Conservation (phyloP, 2,113 vertebrate genomes). For the Elanus axillaris region DNA sequence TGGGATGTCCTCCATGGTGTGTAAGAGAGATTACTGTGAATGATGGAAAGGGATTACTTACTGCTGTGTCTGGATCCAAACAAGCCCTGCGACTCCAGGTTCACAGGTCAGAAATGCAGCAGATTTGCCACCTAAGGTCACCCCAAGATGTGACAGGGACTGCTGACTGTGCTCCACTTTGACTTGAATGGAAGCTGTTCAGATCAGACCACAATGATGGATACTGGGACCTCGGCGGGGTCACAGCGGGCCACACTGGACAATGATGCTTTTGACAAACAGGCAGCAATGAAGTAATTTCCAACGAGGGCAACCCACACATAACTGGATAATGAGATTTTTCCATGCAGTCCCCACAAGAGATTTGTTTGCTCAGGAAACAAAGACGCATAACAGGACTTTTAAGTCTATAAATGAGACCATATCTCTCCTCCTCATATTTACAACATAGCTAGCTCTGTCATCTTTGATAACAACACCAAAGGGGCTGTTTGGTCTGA, state of each 20-base stretch:
- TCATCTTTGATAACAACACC: constrained; percentile 3
- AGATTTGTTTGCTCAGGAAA: constrained; percentile 1
- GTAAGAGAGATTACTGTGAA: background rate
- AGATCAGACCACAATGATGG: background rate
- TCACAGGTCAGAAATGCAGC: background rate
- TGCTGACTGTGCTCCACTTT: background rate
- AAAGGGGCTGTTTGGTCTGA: constrained; percentile 37
- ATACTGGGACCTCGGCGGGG: background rate
- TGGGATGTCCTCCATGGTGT: background rate
- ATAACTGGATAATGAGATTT: constrained; percentile 24
- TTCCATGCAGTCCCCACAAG: constrained; percentile 1
- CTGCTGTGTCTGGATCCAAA: background rate
- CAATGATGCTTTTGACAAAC: background rate
- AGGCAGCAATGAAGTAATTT: background rate
- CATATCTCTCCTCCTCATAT: background rate
- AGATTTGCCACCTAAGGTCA: background rate
- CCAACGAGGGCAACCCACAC: background rate
- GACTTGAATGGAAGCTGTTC: background rate
- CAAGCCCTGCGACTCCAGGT: background rate
- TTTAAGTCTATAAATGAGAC: constrained; percentile 11
- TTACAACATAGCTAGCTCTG: constrained; percentile 15
- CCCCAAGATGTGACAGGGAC: background rate
- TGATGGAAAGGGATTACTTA: background rate
- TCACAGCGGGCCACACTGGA: background rate
- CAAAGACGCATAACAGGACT: constrained; percentile 11